These are phyloP conservation scores for Anolis apletophallus DNA, from an alignment of 2,797 vertebrate species.

Conservation along the genomic window DNA sequence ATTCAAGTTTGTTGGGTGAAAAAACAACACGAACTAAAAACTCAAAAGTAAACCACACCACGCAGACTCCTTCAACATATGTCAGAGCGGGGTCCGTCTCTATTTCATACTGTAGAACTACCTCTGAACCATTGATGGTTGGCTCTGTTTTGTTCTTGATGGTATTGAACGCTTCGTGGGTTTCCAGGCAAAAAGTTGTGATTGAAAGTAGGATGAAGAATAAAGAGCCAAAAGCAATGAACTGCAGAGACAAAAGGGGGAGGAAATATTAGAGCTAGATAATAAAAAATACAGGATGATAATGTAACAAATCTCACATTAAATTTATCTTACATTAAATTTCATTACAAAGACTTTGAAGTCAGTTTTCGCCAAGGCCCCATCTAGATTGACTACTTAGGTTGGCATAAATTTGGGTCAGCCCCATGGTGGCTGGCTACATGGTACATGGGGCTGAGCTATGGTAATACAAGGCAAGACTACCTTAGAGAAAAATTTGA, in stretches of 20 bases:
- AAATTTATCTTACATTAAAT: constrained; percentile 10
- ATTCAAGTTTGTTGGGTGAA: constrained; percentile 98
- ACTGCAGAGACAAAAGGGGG: constrained; percentile 81
- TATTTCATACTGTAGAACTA: constrained; percentile 90
- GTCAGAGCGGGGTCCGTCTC: constrained; percentile 96
- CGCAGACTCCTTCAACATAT: constrained; percentile 95
- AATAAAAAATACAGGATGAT: not conserved
- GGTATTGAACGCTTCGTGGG: constrained; percentile 97
- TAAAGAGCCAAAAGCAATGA: constrained; percentile 96
- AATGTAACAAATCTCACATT: not conserved
- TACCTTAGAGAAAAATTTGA: too few relatives aligned
- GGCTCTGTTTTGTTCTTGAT: constrained; percentile 95
- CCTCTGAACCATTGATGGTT: constrained; percentile 83
- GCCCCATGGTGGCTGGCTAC: too few relatives aligned
- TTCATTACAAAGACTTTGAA: not conserved
- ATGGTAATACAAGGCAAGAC: too few relatives aligned
- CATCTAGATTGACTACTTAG: too few relatives aligned
- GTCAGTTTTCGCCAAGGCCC: not conserved
- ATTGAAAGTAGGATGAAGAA: constrained; percentile 99
- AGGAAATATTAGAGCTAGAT: constrained; percentile 38
- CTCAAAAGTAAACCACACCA: constrained; percentile 98
- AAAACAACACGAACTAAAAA: constrained; percentile 95
- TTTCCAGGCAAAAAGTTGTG: constrained; percentile 98
- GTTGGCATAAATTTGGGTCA: too few relatives aligned
- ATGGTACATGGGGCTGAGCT: too few relatives aligned